phyloP scores from a whole-genome alignment of 2,113 vertebrate genomes.

The Mesocricetus auratus region DNA sequence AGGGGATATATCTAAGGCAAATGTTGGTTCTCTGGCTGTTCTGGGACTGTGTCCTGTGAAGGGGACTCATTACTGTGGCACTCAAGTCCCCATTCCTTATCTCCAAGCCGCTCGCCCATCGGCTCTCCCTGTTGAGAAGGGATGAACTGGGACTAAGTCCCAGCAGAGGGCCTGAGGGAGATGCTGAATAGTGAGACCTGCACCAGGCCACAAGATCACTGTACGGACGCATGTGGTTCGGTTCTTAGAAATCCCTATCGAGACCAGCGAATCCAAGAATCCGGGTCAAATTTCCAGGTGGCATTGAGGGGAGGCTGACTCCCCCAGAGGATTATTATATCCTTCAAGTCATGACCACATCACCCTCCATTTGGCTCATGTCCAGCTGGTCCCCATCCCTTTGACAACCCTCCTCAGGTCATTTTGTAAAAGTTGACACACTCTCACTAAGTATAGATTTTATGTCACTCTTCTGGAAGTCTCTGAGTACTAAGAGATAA shows the following conservation, averaged over 20 bases:
- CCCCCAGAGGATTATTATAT: background rate
- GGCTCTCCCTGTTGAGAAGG: background rate
- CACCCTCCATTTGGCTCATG: background rate
- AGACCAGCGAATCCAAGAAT: background rate
- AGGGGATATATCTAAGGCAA: background rate
- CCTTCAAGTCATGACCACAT: background rate
- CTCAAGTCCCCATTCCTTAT: background rate
- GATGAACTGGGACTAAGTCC: background rate
- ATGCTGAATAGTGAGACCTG: background rate
- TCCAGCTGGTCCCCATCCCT: background rate
- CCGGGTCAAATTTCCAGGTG: background rate
- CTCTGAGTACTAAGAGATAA: background rate
- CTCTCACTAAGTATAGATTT: background rate
- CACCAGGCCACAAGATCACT: background rate
- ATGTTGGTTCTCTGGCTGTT: background rate
- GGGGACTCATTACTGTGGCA: background rate
- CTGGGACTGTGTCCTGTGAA: background rate
- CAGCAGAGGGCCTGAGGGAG: background rate
- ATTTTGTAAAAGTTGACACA: background rate
- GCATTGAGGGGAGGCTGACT: background rate
- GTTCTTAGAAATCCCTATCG: background rate
- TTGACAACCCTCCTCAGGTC: background rate
- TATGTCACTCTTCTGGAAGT: background rate
- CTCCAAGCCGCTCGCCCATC: fast-evolving
- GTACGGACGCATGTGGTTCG: background rate